Evolutionary conservation across 2,797 vertebrate genomes (phyloP).

Genomic region (Sebastes jordani): DNA sequence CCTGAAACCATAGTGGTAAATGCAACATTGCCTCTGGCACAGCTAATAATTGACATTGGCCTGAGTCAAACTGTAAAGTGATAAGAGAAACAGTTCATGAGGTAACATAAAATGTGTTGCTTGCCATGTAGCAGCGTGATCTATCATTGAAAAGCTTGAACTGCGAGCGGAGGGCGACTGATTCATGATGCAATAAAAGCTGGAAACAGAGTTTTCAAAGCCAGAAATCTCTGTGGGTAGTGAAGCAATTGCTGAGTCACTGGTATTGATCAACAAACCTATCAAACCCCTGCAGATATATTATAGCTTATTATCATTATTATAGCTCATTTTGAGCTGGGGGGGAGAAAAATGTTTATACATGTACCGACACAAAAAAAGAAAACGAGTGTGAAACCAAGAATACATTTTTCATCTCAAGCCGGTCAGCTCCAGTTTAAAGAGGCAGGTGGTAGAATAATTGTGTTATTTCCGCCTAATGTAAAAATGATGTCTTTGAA

Average conservation of each 20-base stretch:
- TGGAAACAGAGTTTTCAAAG: conserved; percentile 7
- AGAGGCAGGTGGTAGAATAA: background rate
- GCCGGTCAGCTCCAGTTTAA: background rate
- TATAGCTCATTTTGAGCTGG: conserved; percentile 7
- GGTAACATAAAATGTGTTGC: background rate
- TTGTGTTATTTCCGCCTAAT: background rate
- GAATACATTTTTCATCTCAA: background rate
- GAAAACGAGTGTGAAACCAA: background rate
- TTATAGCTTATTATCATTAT: conserved; percentile 14
- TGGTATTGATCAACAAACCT: conserved; percentile 32
- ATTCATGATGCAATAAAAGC: background rate
- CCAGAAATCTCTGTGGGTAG: background rate
- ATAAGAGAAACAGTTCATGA: background rate
- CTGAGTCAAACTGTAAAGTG: background rate
- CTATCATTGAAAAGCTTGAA: conserved; percentile 5
- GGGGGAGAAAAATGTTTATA: background rate
- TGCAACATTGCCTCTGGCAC: background rate
- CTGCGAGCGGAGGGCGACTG: background rate
- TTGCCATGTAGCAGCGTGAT: background rate
- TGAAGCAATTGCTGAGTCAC: conserved; percentile 26
- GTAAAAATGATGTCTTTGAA: too few relatives aligned
- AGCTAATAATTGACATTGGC: background rate
- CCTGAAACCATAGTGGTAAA: background rate
- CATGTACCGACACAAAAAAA: background rate
- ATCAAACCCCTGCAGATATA: conserved; percentile 22